Base-by-base conservation (phyloP, 2,113 vertebrate species). In the Oncorhynchus kisutch region DNA sequence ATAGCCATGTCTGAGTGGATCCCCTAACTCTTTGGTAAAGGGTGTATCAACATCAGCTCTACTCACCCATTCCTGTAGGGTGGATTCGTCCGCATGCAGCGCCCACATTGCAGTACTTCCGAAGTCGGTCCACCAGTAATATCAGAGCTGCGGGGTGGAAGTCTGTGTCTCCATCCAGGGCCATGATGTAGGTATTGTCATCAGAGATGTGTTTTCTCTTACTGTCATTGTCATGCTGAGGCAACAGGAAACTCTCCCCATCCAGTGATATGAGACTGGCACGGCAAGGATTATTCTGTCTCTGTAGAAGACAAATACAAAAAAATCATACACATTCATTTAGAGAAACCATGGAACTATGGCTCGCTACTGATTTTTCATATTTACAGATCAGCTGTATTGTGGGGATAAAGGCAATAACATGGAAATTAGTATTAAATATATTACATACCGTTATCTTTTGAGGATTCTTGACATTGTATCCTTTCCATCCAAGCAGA, bases 51-150 rank as follows among this genome's bases (percentile, higher is more conserved):
- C 34, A 39, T 39, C 39, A 51, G 49, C 7, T 60, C 20, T 60
- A n/a, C 59, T 83, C 86, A 95, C 94, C 94, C 92, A 93, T 94
- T 77, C 94, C 94, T 60, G 94, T 95, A 1, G 94, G 94, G 80
- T 95, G 94, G 75, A 95, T 95, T 82, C 94, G 91, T 72, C 94
- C 94, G 85, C 94, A 95, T 14, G 94, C 94, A 57, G 94, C 94
- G 16, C 94, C 94, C 11, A 95, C 94, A 45, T 85, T 91, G 0
- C 80, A 76, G 78, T 95, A 94, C 92, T 94, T 93, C 78, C 92
- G 90, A 71, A 95, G 89, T 69, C 94, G 92, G 81, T 95, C 94
- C 0, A 95, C 88, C 14, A 95, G 88, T 54, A 95, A 82, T 79
- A 94, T 90, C 45, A 95, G 75, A 77, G 94, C 93, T 73, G 91